A percentile compares a stretch with the other conserved stretches of the same genome.
Conservation (phyloP, 1,140 invertebrate genomes). For the Ylistrum balloti region DNA sequence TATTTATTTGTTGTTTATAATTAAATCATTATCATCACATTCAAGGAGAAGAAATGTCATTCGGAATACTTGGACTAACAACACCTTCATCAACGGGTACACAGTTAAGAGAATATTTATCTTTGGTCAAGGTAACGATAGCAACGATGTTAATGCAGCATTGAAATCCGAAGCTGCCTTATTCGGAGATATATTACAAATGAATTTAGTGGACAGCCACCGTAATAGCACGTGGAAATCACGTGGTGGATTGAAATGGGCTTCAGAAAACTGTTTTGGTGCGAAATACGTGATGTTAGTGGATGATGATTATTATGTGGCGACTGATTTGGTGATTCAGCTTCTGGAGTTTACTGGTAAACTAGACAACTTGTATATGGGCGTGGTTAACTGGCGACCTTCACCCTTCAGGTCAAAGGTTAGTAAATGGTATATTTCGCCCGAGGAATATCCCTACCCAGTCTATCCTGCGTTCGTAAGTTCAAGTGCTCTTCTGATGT, state of each 20-base stretch:
- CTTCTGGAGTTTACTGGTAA: background rate
- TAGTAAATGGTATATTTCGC: background rate
- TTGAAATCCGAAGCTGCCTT: background rate
- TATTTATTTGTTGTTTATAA: background rate
- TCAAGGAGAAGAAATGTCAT: background rate
- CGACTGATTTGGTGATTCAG: background rate
- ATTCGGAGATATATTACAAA: background rate
- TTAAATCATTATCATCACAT: background rate
- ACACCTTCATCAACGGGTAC: background rate
- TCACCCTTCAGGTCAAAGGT: background rate
- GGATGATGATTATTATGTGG: background rate
- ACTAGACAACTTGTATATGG: background rate
- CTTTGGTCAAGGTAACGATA: background rate
- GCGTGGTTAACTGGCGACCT: background rate
- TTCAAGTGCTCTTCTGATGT: background rate
- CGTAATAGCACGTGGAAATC: constrained; percentile 3
- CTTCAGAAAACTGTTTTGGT: background rate
- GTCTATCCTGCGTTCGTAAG: background rate
- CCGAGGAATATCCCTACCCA: background rate
- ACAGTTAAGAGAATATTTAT: background rate
- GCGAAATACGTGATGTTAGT: background rate
- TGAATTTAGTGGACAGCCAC: background rate
- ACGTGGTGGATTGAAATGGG: constrained; percentile 20
- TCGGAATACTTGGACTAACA: background rate
- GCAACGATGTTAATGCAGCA: background rate